These are phyloP conservation scores for Myotis yumanensis DNA, from an alignment of 2,113 vertebrate genomes.

Conservation along the genomic window DNA sequence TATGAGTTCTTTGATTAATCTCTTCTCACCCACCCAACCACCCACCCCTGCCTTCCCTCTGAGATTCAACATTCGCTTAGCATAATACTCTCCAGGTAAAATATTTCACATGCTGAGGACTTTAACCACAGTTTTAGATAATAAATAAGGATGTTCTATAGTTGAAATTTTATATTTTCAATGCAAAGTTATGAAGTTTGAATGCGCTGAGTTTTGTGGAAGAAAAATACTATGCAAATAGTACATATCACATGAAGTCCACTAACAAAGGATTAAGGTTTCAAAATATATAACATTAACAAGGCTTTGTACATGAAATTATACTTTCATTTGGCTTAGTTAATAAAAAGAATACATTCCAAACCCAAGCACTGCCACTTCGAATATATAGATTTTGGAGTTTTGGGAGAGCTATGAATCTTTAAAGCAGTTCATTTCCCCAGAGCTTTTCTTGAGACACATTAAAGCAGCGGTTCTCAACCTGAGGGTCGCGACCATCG, in stretches of 20 bases:
- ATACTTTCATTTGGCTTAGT: neutral
- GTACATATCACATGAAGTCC: neutral
- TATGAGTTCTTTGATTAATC: too few relatives aligned
- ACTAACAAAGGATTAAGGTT: neutral
- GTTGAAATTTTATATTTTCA: neutral
- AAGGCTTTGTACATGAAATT: constrained; percentile 19
- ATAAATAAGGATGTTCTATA: neutral
- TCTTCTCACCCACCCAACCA: too few relatives aligned
- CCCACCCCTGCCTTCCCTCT: too few relatives aligned
- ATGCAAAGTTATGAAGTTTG: neutral
- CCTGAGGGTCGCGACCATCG: too few relatives aligned
- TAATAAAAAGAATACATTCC: constrained; percentile 17
- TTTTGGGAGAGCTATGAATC: constrained; percentile 50
- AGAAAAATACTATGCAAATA: constrained; percentile 2
- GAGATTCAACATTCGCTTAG: too few relatives aligned
- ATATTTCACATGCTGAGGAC: neutral
- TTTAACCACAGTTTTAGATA: neutral
- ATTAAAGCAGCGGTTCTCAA: constrained; percentile 64
- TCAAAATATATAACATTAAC: neutral
- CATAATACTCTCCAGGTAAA: neutral
- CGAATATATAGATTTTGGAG: constrained; percentile 47
- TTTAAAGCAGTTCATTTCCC: constrained; percentile 30
- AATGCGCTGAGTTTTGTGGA: neutral
- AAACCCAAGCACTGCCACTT: constrained; percentile 38
- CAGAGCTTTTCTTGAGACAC: constrained; percentile 82